phyloP scores from a whole-genome alignment of 1,140 invertebrate species.

The Drosophila pectinifera region DNA sequence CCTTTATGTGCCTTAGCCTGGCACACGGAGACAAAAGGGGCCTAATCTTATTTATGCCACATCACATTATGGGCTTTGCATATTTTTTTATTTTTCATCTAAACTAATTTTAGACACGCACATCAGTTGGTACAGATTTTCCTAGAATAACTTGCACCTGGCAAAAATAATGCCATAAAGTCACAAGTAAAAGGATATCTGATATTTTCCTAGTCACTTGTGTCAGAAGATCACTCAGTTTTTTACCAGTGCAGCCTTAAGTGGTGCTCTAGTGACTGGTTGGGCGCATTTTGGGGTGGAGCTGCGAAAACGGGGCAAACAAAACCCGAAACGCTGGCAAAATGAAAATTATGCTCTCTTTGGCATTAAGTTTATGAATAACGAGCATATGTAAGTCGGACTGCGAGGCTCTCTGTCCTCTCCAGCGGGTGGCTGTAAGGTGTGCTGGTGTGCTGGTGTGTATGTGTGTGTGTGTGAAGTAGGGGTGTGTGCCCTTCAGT shows the following conservation, averaged over 20 bases:
- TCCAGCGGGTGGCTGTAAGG: conserved; percentile 2
- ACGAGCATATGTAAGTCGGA: conserved; percentile 69
- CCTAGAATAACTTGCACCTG: too few relatives aligned
- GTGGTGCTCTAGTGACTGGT: conserved; percentile 26
- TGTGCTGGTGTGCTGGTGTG: conserved; percentile 1
- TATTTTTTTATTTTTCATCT: not conserved
- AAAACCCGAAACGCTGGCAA: conserved; percentile 63
- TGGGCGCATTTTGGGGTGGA: too few relatives aligned
- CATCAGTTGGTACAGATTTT: too few relatives aligned
- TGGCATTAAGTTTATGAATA: conserved; percentile 82
- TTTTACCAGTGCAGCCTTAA: not conserved
- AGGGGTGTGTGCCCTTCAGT: conserved; percentile 51
- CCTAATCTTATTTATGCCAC: not conserved
- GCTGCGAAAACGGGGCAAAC: conserved; percentile 53
- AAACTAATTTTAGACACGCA: not conserved
- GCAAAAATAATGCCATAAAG: too few relatives aligned
- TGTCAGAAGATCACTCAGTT: too few relatives aligned
- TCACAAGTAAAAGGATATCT: accelerated
- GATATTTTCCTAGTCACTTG: too few relatives aligned
- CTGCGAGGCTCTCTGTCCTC: conserved; percentile 24
- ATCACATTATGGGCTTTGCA: not conserved
- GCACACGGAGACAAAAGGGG: conserved; percentile 3
- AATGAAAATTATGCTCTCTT: conserved; percentile 83
- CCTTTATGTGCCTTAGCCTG: conserved; percentile 57
- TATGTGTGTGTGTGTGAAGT: conserved; percentile 25